These are phyloP conservation scores for Cliona cf. orientalis DNA, from an alignment of 37 sponge, comb jelly and placozoan genomes.

Conservation along the genomic window DNA sequence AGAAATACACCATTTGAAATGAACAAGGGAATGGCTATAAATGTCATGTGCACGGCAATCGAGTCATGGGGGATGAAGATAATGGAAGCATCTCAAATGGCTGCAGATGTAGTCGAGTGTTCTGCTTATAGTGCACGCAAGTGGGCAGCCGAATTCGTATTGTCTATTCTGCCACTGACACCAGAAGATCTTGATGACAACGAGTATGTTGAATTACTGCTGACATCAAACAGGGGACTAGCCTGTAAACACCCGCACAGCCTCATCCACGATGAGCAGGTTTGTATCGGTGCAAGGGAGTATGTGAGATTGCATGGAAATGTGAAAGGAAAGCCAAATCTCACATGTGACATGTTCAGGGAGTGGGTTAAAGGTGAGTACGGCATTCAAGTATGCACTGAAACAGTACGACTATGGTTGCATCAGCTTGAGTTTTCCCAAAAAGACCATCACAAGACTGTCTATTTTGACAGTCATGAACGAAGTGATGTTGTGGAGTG, in stretches of 20 bases:
- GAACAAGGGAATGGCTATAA: neutral
- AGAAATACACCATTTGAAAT: neutral
- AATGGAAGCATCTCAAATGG: neutral
- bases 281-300: constrained; percentile 2
- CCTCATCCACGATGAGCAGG: constrained; percentile 20
- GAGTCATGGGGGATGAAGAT: neutral
- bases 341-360: constrained; percentile 14
- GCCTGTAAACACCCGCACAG: neutral
- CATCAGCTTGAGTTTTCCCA: constrained; percentile 21
- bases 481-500: constrained; percentile 32
- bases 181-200: neutral
- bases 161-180: neutral
- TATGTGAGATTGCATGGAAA: constrained; percentile 16
- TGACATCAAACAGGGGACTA: constrained; percentile 17
- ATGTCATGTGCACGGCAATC: neutral
- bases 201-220: neutral
- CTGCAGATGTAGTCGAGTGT: neutral
- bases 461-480: constrained; percentile 53
- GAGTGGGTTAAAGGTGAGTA: neutral
- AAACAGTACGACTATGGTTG: constrained; percentile 24
- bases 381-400: neutral
- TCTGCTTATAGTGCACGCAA: neutral
- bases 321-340: constrained; percentile 33
- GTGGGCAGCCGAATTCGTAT: neutral
- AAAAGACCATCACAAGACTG: constrained; percentile 8